phyloP scores from a whole-genome alignment of 2,888 invertebrate genomes.

The Acrocera orbiculus region DNA sequence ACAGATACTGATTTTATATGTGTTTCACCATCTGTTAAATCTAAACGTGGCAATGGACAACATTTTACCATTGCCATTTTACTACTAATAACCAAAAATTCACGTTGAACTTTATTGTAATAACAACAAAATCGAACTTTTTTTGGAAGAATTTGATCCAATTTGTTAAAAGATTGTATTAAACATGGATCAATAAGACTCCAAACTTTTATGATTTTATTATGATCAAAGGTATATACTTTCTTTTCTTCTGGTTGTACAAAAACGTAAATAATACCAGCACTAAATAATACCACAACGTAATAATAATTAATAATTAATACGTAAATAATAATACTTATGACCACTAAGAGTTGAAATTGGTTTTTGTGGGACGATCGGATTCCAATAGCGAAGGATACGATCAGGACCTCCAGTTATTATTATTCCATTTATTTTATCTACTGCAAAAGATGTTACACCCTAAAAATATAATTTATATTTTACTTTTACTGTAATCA shows the following conservation, averaged over 20 bases:
- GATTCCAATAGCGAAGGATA: constrained; percentile 59
- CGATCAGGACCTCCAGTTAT: constrained; percentile 64
- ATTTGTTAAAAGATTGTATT: constrained; percentile 47
- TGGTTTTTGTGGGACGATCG: constrained; percentile 52
- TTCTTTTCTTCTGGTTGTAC: constrained; percentile 47
- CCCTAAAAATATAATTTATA: constrained; percentile 29
- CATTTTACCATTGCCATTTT: constrained; percentile 46
- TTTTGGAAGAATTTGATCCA: constrained; percentile 43
- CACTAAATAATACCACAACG: too few relatives aligned
- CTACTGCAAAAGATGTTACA: constrained; percentile 43
- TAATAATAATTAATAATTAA: too few relatives aligned
- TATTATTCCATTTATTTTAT: constrained; percentile 39
- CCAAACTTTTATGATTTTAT: constrained; percentile 60
- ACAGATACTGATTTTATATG: constrained; percentile 52
- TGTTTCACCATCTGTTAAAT: constrained; percentile 54
- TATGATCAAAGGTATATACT: constrained; percentile 53
- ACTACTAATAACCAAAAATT: constrained; percentile 46
- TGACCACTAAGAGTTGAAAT: constrained; percentile 49
- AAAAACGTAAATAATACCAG: constrained; percentile 46
- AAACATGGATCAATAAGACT: constrained; percentile 47
- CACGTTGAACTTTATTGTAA: constrained; percentile 47
- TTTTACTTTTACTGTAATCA: too few relatives aligned
- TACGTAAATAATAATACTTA: too few relatives aligned
- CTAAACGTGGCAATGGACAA: constrained; percentile 45
- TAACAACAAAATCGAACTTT: constrained; percentile 40